Base-by-base conservation (phyloP, 2,113 vertebrate genomes). In the Pluvianellus socialis region DNA sequence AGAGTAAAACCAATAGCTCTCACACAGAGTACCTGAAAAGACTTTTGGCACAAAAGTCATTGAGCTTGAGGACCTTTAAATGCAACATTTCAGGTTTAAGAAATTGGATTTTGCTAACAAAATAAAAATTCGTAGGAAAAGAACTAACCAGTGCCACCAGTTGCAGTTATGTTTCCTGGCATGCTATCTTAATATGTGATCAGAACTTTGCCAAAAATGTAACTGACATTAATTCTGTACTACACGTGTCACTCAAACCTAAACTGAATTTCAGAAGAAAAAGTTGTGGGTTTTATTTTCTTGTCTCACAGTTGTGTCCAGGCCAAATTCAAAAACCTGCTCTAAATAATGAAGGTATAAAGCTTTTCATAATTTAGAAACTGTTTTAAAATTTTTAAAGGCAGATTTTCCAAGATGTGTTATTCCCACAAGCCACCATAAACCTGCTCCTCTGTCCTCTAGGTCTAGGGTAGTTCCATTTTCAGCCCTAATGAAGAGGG, bases 131-230 rank as follows among this genome's bases (percentile, higher is more conserved):
- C 16, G 38, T 8, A 62, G 1, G 3, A 14, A 56, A 58, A 86
- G 52, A 76, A 2, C 7, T 72, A 59, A 26, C 12, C 14, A 67
- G 12, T 68, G 16, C 14, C 27, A 42, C 23, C 22, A 72, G 12
- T 18, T 71, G n/a, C 7, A 55, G 65, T 53, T 82, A 53, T 13
- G 75, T n/a, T 81, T 79, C 28, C 19, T 45, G 12, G 11, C 53
- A 5, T 3, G 1, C 58, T 42, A 49, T 11, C 23, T 79, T 53
- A 77, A 38, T 11, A 49, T 3, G 15, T 0, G 0, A 45, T 62
- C 38, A 76, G 32, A 75, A 38, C 23, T 71, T 85, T 76, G 38
- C 12, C 20, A 13, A 55, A 86, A 72, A 4, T 4, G 7, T 65
- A 56, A 62, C 15, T 83, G 59, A 68, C 15, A 30, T 79, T 56